These are phyloP conservation scores for Paguma larvata DNA, from an alignment of 2,797 vertebrate genomes.

Conservation along the genomic window DNA sequence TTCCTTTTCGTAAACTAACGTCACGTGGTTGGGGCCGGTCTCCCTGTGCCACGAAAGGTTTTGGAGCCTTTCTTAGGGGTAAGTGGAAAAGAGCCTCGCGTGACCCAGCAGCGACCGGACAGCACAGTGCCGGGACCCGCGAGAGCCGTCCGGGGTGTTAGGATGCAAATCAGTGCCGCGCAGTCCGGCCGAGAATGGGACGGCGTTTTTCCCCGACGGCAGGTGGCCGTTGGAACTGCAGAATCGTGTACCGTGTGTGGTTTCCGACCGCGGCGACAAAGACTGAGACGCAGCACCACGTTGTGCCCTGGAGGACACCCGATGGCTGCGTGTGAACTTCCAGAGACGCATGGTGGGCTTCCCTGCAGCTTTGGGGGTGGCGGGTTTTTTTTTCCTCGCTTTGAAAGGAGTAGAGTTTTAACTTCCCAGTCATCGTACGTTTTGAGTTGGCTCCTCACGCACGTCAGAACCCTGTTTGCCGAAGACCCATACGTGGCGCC, in stretches of 20 bases:
- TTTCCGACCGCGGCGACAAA: neutral
- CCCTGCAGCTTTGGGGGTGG: neutral
- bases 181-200: neutral
- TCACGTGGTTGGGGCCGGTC: neutral
- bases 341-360: neutral
- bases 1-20: neutral
- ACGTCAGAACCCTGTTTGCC: neutral
- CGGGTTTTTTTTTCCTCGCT: neutral
- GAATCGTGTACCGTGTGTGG: accelerated
- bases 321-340: neutral
- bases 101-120: accelerated
- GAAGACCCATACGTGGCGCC: neutral
- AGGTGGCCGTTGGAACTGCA: accelerated
- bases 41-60: no score
- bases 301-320: neutral
- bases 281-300: accelerated
- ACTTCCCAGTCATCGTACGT: neutral
- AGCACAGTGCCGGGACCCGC: accelerated
- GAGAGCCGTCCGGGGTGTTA: neutral
- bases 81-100: accelerated
- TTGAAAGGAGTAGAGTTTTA: neutral
- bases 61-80: neutral
- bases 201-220: no score
- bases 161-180: neutral
- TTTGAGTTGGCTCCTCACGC: neutral